Conservation (phyloP, 2,113 vertebrate species). For the Lanius ludovicianus region DNA sequence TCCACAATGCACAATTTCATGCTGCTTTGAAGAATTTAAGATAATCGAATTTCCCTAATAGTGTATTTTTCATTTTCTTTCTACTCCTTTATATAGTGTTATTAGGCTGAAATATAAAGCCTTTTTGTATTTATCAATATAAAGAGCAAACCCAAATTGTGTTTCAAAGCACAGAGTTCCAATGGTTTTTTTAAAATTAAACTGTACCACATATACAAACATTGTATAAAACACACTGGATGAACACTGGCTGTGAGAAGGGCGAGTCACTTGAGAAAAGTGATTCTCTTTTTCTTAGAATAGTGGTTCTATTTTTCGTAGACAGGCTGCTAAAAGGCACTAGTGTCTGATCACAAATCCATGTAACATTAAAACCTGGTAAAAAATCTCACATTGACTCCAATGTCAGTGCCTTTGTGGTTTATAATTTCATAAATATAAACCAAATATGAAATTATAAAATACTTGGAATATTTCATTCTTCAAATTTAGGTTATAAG, state of each 20-base stretch:
- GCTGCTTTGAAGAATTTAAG: not conserved
- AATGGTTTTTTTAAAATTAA: not conserved
- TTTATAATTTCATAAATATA: not conserved
- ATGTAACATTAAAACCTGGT: not conserved
- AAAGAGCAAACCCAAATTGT: not conserved
- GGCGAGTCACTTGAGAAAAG: fast-evolving
- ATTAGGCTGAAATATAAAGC: not conserved
- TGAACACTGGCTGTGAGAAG: not conserved
- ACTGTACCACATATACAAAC: not conserved
- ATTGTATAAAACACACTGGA: not conserved
- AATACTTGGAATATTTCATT: not conserved
- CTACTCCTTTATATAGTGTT: not conserved
- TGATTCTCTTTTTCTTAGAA: not conserved
- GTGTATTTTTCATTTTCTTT: not conserved
- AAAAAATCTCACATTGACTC: not conserved
- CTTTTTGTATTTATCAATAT: not conserved
- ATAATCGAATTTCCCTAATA: not conserved
- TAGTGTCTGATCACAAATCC: not conserved
- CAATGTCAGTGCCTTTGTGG: not conserved
- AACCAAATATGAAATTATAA: not conserved
- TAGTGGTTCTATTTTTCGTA: not conserved
- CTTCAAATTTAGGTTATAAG: not conserved
- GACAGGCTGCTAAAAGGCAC: not conserved
- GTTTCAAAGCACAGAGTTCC: not conserved
- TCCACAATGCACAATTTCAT: not conserved